Evolutionary conservation across 2,888 invertebrate genomes (phyloP).

Genomic region (Caenorhabditis panamensis): DNA sequence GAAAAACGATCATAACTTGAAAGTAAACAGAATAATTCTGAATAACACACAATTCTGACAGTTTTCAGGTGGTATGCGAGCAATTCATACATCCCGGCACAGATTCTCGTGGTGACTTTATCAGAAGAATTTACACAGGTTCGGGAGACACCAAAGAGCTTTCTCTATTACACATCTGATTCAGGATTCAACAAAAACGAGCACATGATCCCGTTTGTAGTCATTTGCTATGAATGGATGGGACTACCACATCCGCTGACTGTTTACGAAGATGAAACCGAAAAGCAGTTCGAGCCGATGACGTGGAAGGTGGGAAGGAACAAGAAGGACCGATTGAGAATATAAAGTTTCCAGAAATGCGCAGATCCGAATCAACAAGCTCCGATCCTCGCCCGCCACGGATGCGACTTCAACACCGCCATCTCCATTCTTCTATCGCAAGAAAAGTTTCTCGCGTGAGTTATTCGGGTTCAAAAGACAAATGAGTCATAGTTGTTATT

Average conservation of each 20-base stretch:
- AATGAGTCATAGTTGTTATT: conserved; percentile 40
- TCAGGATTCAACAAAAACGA: conserved; percentile 56
- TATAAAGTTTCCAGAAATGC: conserved; percentile 48
- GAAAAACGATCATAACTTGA: conserved; percentile 61
- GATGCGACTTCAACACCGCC: conserved; percentile 49
- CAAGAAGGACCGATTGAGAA: not conserved
- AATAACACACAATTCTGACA: not conserved
- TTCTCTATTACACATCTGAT: not conserved
- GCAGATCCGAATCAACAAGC: conserved; percentile 39
- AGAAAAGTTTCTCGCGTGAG: conserved; percentile 44
- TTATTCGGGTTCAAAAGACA: conserved; percentile 2
- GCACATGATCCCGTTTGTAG: conserved; percentile 56
- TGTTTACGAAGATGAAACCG: conserved; percentile 46
- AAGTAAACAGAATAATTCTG: conserved; percentile 16
- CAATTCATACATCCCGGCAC: conserved; percentile 69
- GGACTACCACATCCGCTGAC: conserved; percentile 67
- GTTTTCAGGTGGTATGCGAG: conserved; percentile 61
- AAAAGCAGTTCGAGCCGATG: conserved; percentile 38
- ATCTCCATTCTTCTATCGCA: conserved; percentile 40
- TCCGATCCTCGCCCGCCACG: conserved; percentile 48
- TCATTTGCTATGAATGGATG: conserved; percentile 70
- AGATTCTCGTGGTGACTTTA: conserved; percentile 62
- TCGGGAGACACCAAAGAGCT: not conserved
- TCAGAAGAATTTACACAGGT: conserved; percentile 66
- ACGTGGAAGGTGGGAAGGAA: conserved; percentile 51